Base-by-base conservation (phyloP, 2,113 vertebrate genomes). In the Ophthalmolycus amberensis region DNA sequence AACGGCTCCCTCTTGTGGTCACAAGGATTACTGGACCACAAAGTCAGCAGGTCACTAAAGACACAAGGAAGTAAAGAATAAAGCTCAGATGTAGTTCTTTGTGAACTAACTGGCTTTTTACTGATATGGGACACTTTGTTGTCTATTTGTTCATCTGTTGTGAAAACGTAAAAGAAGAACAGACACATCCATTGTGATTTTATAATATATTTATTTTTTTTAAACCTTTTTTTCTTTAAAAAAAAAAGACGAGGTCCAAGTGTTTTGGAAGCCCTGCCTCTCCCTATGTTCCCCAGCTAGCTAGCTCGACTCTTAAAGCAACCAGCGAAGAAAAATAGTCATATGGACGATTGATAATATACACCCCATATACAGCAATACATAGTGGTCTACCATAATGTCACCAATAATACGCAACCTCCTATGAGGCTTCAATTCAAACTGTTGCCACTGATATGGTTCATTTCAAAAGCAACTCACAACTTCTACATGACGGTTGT, bases 341-440 rank as follows among this genome's bases (percentile, higher is more conserved):
- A 85, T 89, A 92, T 93, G 87, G 88, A 94, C 92, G 91, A 84
- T 89, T 84, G 91, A 93, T 93, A 94, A 92, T 92, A 94, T 95
- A 94, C 94, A 94, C 89, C 93, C 90, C 87, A 95, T 94, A 90
- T 95, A 95, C 94, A 96, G 94, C 92, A 96, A 94, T 93, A 94
- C 94, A 95, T 93, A 94, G 93, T 94, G 94, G 93, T 94, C 93
- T 92, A 93, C 90, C 93, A 87, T 93, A 85, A 95, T 90, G 88
- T 92, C 90, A 94, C 90, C 92, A 91, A 83, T 88, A 85, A 91
- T 90, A 93, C 75, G 40, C 82, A 81, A 71, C 90, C 93, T 94
- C 91, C 80, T 91, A 85, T 64, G 85, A 94, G 89, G 94, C 85
- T 84, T 92, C 85, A 83, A 63, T 89, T 87, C 88, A 91, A 92